Base-by-base conservation (phyloP, 2,888 invertebrate genomes). In the Ormyrus rosae region DNA sequence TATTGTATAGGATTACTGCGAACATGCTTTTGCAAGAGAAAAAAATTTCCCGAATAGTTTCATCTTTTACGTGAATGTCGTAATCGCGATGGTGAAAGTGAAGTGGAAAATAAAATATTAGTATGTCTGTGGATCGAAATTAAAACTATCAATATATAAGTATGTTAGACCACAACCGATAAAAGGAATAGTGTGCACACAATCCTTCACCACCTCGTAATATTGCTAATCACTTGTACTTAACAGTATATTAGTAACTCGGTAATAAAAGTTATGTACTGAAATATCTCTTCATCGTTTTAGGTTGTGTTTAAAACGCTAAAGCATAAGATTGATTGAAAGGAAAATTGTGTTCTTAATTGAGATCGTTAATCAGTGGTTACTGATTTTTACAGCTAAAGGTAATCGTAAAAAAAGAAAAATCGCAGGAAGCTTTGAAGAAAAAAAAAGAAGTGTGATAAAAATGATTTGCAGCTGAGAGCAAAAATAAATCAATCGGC, bases 151-250 rank as follows among this genome's bases (percentile, higher is more conserved):
- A 80, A 67, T 11, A 68, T 34, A 9, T 72, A 34, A 63, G 45
- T 69, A 53, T 46, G 65, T 81, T 78, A 78, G 58, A 81, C 81
- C 78, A 81, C 70, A 81, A 81, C 81, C 81, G 48, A 58, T 80
- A 75, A 78, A 51, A 71, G 71, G 61, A 71, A 65, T 72, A 81
- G 63, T 68, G 69, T 78, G 81, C 78, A 69, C 70, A 81, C 74
- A 78, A 69, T 81, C 81, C 81, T 78, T 81, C 81, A 81, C 81
- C 81, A 74, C 70, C 63, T 72, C 65, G 61, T 67, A 72, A 80
- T 51, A 80, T 61, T 76, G 71, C 76, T 81, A 67, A 81, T 77
- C 76, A 56, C 68, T 67, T 76, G 56, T 46, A 13, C 76, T 61
- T 45, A 60, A 70, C 70, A 46, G 76, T 11, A n/a, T 5, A 76